Conservation (phyloP, 2,888 invertebrate species). For the Rugalucina vietnamica region DNA sequence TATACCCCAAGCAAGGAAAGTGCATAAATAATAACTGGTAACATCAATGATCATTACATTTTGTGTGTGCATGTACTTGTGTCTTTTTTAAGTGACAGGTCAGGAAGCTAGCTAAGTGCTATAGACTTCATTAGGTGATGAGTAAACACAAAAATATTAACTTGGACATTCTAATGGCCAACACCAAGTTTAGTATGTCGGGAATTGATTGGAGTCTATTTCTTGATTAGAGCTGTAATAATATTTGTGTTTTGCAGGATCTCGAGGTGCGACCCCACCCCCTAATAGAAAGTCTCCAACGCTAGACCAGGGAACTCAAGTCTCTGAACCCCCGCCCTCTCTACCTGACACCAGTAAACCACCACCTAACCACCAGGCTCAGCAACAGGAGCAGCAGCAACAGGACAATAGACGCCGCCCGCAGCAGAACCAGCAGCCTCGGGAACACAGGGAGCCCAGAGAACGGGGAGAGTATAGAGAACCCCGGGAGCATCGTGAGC, state of each 20-base stretch:
- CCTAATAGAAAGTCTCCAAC: conserved; percentile 85
- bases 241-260: conserved; percentile 68
- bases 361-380: conserved; percentile 56
- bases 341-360: conserved; percentile 62
- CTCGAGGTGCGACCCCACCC: conserved; percentile 84
- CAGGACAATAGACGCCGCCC: conserved; percentile 36
- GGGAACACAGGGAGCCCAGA: conserved; percentile 48
- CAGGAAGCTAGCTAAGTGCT: too few relatives aligned
- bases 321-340: conserved; percentile 59
- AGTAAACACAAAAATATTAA: too few relatives aligned
- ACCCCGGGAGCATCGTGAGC: conserved; percentile 12
- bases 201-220: too few relatives aligned
- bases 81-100: too few relatives aligned
- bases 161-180: too few relatives aligned
- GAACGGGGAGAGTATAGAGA: conserved; percentile 28
- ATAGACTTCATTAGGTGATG: too few relatives aligned
- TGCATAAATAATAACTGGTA: too few relatives aligned
- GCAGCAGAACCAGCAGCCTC: conserved; percentile 56
- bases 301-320: conserved; percentile 93
- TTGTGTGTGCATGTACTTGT: too few relatives aligned
- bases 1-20: too few relatives aligned
- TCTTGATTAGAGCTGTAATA: too few relatives aligned
- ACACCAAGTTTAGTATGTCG: too few relatives aligned
- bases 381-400: conserved; percentile 33
- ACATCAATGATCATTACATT: too few relatives aligned